phyloP scores from a whole-genome alignment of 2,797 vertebrate species.

The Parauchenoglanis ngamensis region DNA sequence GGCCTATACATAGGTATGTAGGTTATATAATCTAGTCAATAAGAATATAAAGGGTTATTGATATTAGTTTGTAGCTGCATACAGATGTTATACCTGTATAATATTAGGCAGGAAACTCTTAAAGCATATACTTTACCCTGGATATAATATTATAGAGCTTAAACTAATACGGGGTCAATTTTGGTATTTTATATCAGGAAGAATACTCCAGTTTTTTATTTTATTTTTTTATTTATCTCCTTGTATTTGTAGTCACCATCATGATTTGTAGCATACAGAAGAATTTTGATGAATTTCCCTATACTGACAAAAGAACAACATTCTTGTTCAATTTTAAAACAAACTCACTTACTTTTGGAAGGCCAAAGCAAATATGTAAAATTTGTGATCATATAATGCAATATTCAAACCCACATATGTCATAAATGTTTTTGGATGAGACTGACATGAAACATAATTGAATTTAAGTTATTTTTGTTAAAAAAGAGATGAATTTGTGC shows the following conservation, averaged over 20 bases:
- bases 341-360: neutral
- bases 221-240: neutral
- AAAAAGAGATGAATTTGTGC: neutral
- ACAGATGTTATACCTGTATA: neutral
- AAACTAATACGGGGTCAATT: neutral
- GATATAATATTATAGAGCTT: neutral
- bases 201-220: neutral
- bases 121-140: neutral
- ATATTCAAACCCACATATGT: neutral
- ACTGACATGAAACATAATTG: neutral
- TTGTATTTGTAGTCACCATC: neutral
- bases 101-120: neutral
- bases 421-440: neutral
- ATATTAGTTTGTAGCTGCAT: constrained; percentile 8
- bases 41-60: neutral
- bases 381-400: neutral
- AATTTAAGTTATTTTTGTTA: neutral
- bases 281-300: neutral
- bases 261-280: neutral
- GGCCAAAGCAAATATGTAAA: neutral
- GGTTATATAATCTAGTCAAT: neutral
- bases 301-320: neutral
- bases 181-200: neutral
- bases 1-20: neutral
- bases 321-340: neutral